Base-by-base conservation (phyloP, 2,113 vertebrate genomes). In the Cathartes aura region DNA sequence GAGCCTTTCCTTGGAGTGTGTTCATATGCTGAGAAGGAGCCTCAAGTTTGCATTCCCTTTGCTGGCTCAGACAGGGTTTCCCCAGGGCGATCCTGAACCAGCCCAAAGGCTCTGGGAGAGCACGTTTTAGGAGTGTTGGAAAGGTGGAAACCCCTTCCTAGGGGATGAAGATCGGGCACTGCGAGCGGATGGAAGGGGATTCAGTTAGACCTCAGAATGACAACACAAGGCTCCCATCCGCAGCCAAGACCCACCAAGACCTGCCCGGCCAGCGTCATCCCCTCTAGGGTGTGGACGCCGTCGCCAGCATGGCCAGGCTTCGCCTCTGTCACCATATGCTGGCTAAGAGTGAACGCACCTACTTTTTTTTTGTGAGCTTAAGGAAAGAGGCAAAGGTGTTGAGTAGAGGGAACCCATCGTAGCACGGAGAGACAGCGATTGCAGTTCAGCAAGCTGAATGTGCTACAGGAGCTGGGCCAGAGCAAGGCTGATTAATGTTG, bases 1-100 rank as follows among this genome's bases (percentile, higher is more conserved):
- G 94, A 97, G 87, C 93, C 94, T 95, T 96, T 97, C 96, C 93
- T 93, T 90, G 92, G 97, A 98, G 78, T 42, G 42, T 48, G 82
- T 78, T 88, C 89, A 67, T 86, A 47, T 68, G 85, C 48, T 89
- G 64, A 97, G 95, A 90, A 79, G 89, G 64, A 96, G 83, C 50
- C 45, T 95, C 4, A 12, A 45, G 78, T 82, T 64, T 90, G 80
- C 83, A 86, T 95, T 93, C 89, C 76, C 62, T 83, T 85, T 62
- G 42, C 74, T n/a, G 26, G 60, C 83, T 93, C 80, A 70, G 83
- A 64, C 34, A 22, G 67, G 76, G 55, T 47, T 92, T 91, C 90
- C 92, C 87, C 62, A 40, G 89, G 43, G 93, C 56, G 74, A 84
- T 53, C 62, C 62, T 74, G 53, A 95, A 55, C 62, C 79, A 89